Evolutionary conservation across 2,113 vertebrate species (phyloP), one percentile per base, ranked within the genome.

Genomic region (Circaetus gallicus): DNA sequence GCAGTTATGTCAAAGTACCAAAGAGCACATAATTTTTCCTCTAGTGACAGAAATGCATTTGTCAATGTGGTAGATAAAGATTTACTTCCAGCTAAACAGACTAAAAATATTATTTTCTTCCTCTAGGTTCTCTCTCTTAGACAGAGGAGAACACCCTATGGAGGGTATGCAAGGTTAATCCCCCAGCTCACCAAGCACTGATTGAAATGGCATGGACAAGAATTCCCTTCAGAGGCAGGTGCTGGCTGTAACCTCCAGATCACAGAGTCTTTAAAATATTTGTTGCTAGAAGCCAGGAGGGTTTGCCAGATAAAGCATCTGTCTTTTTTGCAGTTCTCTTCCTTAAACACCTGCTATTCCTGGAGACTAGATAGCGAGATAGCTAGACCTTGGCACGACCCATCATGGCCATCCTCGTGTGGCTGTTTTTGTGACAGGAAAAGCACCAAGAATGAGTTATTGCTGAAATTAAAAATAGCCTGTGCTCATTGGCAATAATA

Each of bases 401-500:
- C 38, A 32, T 43, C 36, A 34, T 2, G 8, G 40, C 32, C 58
- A 73, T 71, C 73, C 55, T 90, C 70, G 31, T 11, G 17, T 13
- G 26, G 32, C 8, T 84, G 16, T 6, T 76, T 66, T 49, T n/a
- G 17, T 9, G 19, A 69, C 29, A 42, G 49, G 58, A 86, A 90
- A 91, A 88, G 38, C 50, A 91, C 24, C 47, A 56, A 72, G 76
- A 82, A 85, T 11, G 24, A 87, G 50, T 26, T 80, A 58, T 29
- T 94, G 62, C 40, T 66, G 17, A 58, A 93, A 93, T 67, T 82
- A 77, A 90, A 96, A 91, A 88, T 43, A 92, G n/a, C 31, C 47
- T 69, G 50, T 95, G 74, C 34, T 88, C 73, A 62, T 67, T 89
- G 82, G 79, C 89, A 97, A 86, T 87, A 88, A 93, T 85, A 47